Evolutionary conservation across 2,888 invertebrate species (phyloP).

Genomic region (Pedicia rivosa): DNA sequence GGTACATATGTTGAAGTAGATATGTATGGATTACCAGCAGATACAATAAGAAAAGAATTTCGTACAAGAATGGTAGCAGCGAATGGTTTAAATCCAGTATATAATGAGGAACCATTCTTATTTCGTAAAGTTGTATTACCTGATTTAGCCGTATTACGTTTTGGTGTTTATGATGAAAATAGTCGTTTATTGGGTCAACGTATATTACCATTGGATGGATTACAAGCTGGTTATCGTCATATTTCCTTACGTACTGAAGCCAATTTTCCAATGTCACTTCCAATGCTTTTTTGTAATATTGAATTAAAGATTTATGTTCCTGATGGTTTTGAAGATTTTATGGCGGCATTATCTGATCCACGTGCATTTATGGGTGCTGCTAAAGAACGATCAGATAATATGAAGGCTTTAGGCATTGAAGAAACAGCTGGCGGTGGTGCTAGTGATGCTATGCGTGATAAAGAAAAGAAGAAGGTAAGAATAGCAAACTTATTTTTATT

Average conservation of each 20-base stretch:
- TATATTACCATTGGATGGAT: constrained; percentile 91
- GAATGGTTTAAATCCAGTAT: constrained; percentile 97
- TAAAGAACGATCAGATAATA: constrained; percentile 75
- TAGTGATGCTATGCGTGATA: constrained; percentile 48
- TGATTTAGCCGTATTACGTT: constrained; percentile 89
- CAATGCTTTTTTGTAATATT: constrained; percentile 98
- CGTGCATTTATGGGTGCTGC: constrained; percentile 78
- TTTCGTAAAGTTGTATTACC: constrained; percentile 98
- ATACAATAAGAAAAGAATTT: constrained; percentile 97
- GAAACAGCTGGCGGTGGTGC: constrained; percentile 47
- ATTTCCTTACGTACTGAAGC: constrained; percentile 96
- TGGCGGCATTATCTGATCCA: constrained; percentile 94
- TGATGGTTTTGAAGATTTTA: constrained; percentile 96
- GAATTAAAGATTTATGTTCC: constrained; percentile 99
- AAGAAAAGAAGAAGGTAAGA: constrained; percentile 57
- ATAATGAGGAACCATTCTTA: constrained; percentile 95
- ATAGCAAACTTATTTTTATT: too few species aligned
- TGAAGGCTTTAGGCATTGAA: constrained; percentile 92
- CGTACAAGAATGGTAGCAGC: constrained; percentile 90
- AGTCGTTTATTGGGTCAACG: constrained; percentile 92
- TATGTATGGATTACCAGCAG: constrained; percentile 92
- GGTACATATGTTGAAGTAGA: constrained; percentile 99
- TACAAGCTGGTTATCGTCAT: constrained; percentile 96
- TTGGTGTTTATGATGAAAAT: constrained; percentile 98
- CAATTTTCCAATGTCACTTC: constrained; percentile 96